Conservation (phyloP, 2,888 invertebrate genomes). For the Teleogryllus oceanicus region DNA sequence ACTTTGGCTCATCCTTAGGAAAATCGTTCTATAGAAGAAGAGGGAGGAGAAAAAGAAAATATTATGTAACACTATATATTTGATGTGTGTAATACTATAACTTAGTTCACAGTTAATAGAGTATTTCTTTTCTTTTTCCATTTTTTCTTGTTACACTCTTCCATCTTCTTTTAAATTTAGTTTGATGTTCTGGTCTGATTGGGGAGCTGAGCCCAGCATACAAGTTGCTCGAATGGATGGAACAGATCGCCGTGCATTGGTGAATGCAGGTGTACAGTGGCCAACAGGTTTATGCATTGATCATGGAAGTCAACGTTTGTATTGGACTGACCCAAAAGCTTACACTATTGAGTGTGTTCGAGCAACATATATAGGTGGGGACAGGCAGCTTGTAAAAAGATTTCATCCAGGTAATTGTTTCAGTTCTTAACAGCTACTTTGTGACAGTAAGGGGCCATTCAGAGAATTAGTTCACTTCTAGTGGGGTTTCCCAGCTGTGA, state of each 20-base stretch:
- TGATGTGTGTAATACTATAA: too few relatives aligned
- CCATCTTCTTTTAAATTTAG: conserved; percentile 44
- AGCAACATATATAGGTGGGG: conserved; percentile 61
- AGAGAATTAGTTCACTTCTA: too few relatives aligned
- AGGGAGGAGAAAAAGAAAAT: background rate
- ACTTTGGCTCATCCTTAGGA: too few relatives aligned
- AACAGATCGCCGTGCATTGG: conserved; percentile 53
- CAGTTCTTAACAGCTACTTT: conserved; percentile 22
- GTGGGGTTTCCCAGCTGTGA: too few relatives aligned
- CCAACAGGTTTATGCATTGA: conserved; percentile 75
- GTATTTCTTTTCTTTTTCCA: too few relatives aligned
- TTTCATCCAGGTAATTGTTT: conserved; percentile 51
- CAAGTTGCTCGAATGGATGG: conserved; percentile 66
- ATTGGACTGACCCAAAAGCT: conserved; percentile 81
- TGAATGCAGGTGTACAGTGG: conserved; percentile 62
- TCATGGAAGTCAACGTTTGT: conserved; percentile 68
- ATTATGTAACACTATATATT: background rate
- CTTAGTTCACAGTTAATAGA: too few relatives aligned
- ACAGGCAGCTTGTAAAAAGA: conserved; percentile 57
- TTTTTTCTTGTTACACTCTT: too few relatives aligned
- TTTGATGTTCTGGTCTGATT: conserved; percentile 73
- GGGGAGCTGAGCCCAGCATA: conserved; percentile 63
- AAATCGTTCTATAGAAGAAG: too few relatives aligned
- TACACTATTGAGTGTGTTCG: conserved; percentile 66
- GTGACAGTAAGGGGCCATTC: too few relatives aligned